phyloP scores from a whole-genome alignment of 2,888 invertebrate genomes.

The Oasisia sp. region DNA sequence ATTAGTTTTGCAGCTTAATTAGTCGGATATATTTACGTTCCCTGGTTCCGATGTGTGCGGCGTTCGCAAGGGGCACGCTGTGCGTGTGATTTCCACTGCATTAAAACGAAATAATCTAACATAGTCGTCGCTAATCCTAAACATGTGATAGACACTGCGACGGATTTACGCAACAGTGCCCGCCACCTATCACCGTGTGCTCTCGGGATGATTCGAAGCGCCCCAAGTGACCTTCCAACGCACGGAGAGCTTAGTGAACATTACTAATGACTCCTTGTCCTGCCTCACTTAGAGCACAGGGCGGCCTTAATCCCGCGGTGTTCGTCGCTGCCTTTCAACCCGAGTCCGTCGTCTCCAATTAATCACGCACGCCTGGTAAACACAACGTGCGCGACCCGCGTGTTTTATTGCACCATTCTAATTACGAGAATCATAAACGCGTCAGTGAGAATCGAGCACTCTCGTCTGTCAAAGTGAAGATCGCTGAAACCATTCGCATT shows the following conservation, averaged over 20 bases:
- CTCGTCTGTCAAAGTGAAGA: neutral
- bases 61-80: neutral
- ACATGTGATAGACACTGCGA: neutral
- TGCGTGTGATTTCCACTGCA: neutral
- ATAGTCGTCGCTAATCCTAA: neutral
- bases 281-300: too few relatives aligned
- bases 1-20: neutral
- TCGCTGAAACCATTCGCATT: neutral
- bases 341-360: neutral
- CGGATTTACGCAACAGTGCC: neutral
- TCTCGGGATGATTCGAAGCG: neutral
- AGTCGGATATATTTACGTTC: neutral
- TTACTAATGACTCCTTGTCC: neutral
- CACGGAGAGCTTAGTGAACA: neutral
- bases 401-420: neutral
- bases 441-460: neutral
- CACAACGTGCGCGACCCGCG: neutral
- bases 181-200: neutral
- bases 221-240: neutral
- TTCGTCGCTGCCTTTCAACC: neutral
- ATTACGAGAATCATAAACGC: neutral
- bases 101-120: neutral
- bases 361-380: neutral
- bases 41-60: neutral
- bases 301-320: neutral